These are phyloP conservation scores for Plebejus melissa DNA, from an alignment of 2,888 invertebrate genomes.

Conservation along the genomic window DNA sequence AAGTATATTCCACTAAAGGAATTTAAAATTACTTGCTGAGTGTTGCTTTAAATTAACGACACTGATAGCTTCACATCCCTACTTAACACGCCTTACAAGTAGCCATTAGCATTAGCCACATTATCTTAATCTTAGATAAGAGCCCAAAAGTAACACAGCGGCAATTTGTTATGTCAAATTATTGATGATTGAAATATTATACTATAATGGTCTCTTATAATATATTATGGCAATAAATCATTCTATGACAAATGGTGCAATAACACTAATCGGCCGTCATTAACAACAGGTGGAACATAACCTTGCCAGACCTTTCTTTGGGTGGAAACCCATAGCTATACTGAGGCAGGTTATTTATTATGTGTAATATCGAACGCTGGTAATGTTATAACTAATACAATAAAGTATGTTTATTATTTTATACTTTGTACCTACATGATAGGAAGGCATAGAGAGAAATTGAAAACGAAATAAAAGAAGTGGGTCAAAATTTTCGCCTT, in stretches of 20 bases:
- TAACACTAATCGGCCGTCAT: constrained; percentile 19
- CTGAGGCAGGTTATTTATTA: background rate
- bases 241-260: constrained; percentile 21
- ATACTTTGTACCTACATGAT: no score
- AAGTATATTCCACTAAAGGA: no score
- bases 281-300: constrained; percentile 21
- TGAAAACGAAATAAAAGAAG: no score
- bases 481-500: background rate
- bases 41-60: no score
- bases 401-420: no score
- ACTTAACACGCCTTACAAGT: background rate
- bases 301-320: constrained; percentile 13
- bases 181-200: constrained; percentile 20
- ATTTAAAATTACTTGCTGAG: no score
- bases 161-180: background rate
- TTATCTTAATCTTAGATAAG: background rate
- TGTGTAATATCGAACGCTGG: background rate
- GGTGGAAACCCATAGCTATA: constrained; percentile 6
- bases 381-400: background rate
- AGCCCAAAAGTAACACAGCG: background rate
- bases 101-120: no score
- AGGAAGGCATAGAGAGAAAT: no score
- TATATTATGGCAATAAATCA: constrained; percentile 19
- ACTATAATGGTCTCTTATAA: background rate
- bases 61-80: background rate